Conservation (phyloP, 2,888 invertebrate species). For the Ormyrus thymus region DNA sequence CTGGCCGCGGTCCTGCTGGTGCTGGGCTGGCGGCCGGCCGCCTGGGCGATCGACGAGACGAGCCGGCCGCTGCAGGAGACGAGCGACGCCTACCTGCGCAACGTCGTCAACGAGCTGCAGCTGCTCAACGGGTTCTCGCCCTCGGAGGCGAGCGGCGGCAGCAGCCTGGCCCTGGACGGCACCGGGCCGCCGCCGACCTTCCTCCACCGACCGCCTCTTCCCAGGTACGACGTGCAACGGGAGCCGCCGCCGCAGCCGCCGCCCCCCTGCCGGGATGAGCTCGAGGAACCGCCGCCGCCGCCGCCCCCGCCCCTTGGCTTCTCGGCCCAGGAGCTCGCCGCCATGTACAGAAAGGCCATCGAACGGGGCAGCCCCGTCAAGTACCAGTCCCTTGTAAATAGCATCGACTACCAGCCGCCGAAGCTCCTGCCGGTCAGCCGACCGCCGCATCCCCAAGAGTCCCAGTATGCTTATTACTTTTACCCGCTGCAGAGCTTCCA, state of each 20-base stretch:
- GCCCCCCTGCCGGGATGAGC: neutral
- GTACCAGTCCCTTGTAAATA: conserved; percentile 27
- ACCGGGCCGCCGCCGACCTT: too few species aligned
- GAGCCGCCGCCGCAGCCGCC: neutral
- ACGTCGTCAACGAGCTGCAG: conserved; percentile 47
- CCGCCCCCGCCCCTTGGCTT: conserved; percentile 23
- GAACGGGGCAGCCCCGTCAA: conserved; percentile 33
- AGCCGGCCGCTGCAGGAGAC: conserved; percentile 13
- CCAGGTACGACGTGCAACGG: too few species aligned
- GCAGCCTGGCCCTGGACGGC: too few species aligned
- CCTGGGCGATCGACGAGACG: neutral
- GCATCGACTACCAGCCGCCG: conserved; percentile 16
- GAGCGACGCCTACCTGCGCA: conserved; percentile 44
- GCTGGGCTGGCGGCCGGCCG: too few species aligned
- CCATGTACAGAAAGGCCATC: conserved; percentile 48
- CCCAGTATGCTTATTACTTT: conserved; percentile 51
- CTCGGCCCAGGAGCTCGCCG: conserved; percentile 39
- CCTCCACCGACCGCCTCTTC: too few species aligned
- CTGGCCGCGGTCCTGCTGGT: neutral
- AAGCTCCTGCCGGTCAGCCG: neutral
- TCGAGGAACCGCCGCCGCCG: neutral
- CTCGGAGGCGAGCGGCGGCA: neutral
- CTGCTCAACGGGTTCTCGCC: conserved; percentile 34
- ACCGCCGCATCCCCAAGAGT: neutral
- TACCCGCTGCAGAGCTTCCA: conserved; percentile 50